Evolutionary conservation across 1,140 invertebrate genomes (phyloP), one percentile per base, ranked within the genome.

Genomic region (Tetragonula clypearis): DNA sequence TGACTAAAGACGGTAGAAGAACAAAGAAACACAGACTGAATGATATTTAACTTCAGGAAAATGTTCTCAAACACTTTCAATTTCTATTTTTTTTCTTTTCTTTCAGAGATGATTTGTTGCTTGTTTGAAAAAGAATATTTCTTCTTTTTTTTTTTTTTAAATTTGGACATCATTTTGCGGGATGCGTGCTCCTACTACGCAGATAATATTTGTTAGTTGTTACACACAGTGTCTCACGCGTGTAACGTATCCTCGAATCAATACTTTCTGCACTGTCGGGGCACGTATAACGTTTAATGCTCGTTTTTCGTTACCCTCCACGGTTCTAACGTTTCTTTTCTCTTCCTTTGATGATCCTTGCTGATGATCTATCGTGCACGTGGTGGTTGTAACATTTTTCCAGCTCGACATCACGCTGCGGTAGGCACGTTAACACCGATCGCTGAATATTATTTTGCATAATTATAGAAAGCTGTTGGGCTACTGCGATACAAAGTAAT

Each of bases 181-280:
- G 58, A 41, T 12, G 21, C 62, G 53, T 3, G n/a, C 76, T 30
- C 12, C n/a, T 49, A 62, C 4, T 86, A 82, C 73, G 49, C 55
- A 41, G 86, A 90, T 90, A 82, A 88, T 84, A 84, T 79, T 6
- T 49, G 8, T 49, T 49, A 6, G 41, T 86, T 79, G 89, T 88
- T 86, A 66, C 69, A 35, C 85, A 66, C 66, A 26, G 79, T 60
- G 71, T 83, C 78, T 86, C 81, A 62, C 78, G 81, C 81, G 84
- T 86, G 75, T 79, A 90, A 81, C 75, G 66, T 79, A 56, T 71
- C 74, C 71, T 77, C 84, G 79, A 90, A 90, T 90, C 89, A 90
- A 90, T 90, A 90, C 86, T 90, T 86, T 86, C 88, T 75, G 55
- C 56, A 69, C 62, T 60, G 80, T 79, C 79, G 85, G 78, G 53